Conservation (phyloP, 2,113 vertebrate genomes). For the Sebastes schlegelii region DNA sequence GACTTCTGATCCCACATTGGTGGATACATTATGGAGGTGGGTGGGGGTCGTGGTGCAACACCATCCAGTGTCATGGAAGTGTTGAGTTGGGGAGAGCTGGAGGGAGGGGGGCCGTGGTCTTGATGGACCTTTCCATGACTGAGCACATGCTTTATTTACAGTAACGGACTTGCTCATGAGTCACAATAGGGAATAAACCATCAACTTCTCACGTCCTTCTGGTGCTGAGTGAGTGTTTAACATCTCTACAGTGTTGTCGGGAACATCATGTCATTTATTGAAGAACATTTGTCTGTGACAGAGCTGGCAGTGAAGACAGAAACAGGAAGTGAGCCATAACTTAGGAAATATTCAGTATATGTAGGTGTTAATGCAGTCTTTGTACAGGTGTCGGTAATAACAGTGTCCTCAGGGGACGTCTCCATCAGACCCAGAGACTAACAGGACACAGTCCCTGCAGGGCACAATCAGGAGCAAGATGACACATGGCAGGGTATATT, state of each 20-base stretch:
- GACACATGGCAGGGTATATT: slow-evolving; percentile 35
- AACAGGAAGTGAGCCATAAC: slow-evolving; percentile 21
- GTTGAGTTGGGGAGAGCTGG: too few species aligned
- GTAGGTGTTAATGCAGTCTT: slow-evolving; percentile 1
- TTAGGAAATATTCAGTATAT: not conserved
- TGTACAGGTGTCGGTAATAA: slow-evolving; percentile 4
- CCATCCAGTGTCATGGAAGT: too few species aligned
- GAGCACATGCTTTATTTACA: not conserved
- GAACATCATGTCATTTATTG: slow-evolving; percentile 12
- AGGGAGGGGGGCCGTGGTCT: not conserved
- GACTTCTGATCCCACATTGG: too few species aligned
- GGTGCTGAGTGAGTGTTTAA: not conserved
- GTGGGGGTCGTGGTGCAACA: too few species aligned
- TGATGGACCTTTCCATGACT: not conserved
- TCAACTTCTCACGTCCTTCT: slow-evolving; percentile 1
- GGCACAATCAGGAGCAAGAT: slow-evolving; percentile 22
- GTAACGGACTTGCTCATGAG: not conserved
- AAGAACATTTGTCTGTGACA: slow-evolving; percentile 24
- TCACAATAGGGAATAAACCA: not conserved
- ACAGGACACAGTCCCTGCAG: slow-evolving; percentile 7
- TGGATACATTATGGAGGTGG: too few species aligned
- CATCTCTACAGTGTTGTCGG: not conserved
- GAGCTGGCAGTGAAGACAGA: slow-evolving; percentile 1
- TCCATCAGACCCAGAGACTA: not conserved
- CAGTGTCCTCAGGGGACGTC: not conserved